These are phyloP conservation scores for Asobara japonica DNA, from an alignment of 1,140 invertebrate species.

Conservation along the genomic window DNA sequence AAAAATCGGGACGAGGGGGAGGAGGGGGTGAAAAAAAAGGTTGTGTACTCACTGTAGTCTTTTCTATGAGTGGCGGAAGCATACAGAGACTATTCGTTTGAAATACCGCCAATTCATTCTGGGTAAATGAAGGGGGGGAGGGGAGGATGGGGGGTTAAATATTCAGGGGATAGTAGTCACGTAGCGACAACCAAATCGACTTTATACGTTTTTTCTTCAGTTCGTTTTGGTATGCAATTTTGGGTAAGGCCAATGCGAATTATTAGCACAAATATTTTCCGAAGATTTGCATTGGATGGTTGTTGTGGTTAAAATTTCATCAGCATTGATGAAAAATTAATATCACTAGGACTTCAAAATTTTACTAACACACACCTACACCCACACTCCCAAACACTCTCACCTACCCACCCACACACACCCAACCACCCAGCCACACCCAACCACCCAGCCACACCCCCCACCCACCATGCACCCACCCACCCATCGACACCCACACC, in stretches of 20 bases:
- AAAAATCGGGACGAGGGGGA: background rate
- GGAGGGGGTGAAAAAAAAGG: background rate
- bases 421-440: too few species aligned
- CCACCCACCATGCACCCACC: too few species aligned
- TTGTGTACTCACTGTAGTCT: background rate
- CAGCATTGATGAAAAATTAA: too few species aligned
- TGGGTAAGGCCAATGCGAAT: background rate
- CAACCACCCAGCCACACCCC: too few species aligned
- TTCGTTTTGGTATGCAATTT: background rate
- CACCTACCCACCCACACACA: too few species aligned
- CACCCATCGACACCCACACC: too few species aligned
- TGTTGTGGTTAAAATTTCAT: background rate
- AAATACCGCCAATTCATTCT: constrained; percentile 25
- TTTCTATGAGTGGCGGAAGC: background rate
- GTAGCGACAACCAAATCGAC: background rate
- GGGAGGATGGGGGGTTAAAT: constrained; percentile 20
- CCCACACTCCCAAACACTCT: too few species aligned
- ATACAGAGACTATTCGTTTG: constrained; percentile 28
- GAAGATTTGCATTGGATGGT: background rate
- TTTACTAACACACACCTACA: too few species aligned
- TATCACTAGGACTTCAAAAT: too few species aligned
- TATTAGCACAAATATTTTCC: background rate
- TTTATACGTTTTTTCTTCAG: background rate
- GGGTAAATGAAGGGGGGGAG: constrained; percentile 9
- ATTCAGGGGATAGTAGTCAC: background rate